Conservation (phyloP, 2,888 invertebrate genomes). For the Hirtodrosophila cameraria region DNA sequence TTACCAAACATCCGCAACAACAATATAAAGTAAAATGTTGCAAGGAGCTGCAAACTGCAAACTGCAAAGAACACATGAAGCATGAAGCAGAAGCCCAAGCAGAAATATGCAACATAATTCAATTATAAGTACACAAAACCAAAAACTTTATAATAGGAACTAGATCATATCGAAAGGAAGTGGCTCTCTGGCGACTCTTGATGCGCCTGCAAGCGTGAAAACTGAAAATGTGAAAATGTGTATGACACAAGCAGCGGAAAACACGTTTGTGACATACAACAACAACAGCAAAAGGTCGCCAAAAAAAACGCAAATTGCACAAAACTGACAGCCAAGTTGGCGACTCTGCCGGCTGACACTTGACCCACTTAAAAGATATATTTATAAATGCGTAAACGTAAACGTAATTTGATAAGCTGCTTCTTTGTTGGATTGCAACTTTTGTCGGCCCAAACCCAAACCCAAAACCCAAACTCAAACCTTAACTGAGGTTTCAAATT, state of each 20-base stretch:
- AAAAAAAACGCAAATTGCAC: constrained; percentile 27
- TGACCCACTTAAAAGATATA: constrained; percentile 50
- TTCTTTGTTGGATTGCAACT: constrained; percentile 37
- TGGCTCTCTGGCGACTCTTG: constrained; percentile 14
- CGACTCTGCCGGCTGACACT: constrained; percentile 27
- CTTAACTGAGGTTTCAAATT: constrained; percentile 32
- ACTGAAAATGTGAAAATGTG: too few relatives aligned
- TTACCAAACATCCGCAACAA: constrained; percentile 68
- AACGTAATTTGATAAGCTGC: constrained; percentile 58
- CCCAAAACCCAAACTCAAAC: constrained; percentile 50
- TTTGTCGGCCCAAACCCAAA: constrained; percentile 34
- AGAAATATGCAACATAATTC: constrained; percentile 75
- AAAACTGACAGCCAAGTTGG: constrained; percentile 37
- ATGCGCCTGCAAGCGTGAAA: constrained; percentile 61
- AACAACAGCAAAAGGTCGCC: constrained; percentile 2
- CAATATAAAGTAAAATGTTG: constrained; percentile 30
- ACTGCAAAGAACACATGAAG: constrained; percentile 52
- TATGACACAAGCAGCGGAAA: constrained; percentile 7
- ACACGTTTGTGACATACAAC: constrained; percentile 12
- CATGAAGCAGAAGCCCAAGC: constrained; percentile 57
- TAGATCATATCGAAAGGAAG: constrained; percentile 49
- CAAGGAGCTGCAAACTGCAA: constrained; percentile 43
- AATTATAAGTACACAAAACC: constrained; percentile 57
- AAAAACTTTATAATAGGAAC: constrained; percentile 26
- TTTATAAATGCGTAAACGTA: constrained; percentile 10